A percentile compares a stretch with the other conserved stretches of the same genome.
Conservation (phyloP, 2,888 invertebrate genomes). For the Branchipolynoe longqiensis region DNA sequence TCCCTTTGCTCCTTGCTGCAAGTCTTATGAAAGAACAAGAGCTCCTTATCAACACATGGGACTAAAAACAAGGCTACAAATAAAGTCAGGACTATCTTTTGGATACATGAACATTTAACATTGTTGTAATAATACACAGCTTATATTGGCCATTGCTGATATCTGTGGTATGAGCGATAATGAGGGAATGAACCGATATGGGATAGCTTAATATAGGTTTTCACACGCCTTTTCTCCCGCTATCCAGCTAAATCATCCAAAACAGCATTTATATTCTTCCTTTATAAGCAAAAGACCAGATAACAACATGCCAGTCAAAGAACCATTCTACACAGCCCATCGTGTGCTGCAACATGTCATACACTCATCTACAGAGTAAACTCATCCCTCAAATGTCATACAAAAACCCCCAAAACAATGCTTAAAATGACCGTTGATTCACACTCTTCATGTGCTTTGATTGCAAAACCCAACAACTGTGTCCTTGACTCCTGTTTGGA, state of each 20-base stretch:
- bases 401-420: slow-evolving; percentile 23
- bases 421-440: slow-evolving; percentile 31
- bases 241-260: not conserved
- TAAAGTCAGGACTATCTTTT: slow-evolving; percentile 28
- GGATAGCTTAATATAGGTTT: slow-evolving; percentile 1
- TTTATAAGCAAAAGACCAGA: slow-evolving; percentile 6
- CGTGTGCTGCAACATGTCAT: slow-evolving; percentile 27
- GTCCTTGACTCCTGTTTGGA: not conserved
- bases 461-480: not conserved
- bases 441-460: not conserved
- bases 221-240: slow-evolving; percentile 18
- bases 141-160: slow-evolving; percentile 14
- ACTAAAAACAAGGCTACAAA: slow-evolving; percentile 31
- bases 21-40: not conserved
- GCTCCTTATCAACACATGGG: not conserved
- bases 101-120: slow-evolving; percentile 43
- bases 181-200: slow-evolving; percentile 42
- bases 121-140: slow-evolving; percentile 10
- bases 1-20: not conserved
- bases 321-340: not conserved
- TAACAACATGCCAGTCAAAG: not conserved
- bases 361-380: slow-evolving; percentile 40
- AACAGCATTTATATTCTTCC: not conserved
- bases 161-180: slow-evolving; percentile 28
- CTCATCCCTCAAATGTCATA: slow-evolving; percentile 2